phyloP scores from a whole-genome alignment of 2,797 vertebrate genomes.

The Acipenser transmontanus region DNA sequence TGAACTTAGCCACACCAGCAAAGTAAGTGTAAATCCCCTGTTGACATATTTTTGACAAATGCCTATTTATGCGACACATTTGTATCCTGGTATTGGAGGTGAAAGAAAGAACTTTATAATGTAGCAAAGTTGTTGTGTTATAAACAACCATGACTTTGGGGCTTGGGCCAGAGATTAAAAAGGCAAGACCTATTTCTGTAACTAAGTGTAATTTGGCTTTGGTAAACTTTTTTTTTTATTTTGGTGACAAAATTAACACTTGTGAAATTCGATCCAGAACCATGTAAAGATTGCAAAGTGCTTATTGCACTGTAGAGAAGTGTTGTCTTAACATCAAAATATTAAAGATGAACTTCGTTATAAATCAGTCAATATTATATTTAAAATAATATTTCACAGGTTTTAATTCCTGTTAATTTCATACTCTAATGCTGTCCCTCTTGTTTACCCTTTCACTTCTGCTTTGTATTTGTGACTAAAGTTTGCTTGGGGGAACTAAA shows the following conservation, averaged over 20 bases:
- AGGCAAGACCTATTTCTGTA: background rate
- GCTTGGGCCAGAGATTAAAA: background rate
- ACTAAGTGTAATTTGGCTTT: background rate
- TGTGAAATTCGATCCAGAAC: slow-evolving; percentile 12
- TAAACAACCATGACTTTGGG: background rate
- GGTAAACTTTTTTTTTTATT: background rate
- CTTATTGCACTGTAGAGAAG: too few species aligned
- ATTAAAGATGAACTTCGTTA: too few species aligned
- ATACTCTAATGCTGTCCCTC: too few species aligned
- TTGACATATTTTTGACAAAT: slow-evolving; percentile 20
- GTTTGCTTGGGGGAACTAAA: too few species aligned
- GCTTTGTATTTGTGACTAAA: too few species aligned
- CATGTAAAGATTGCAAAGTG: too few species aligned
- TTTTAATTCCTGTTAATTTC: too few species aligned
- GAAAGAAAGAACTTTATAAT: too few species aligned
- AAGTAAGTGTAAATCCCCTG: slow-evolving; percentile 24
- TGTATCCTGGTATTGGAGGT: slow-evolving; percentile 27
- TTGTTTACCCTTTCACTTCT: too few species aligned
- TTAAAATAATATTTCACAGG: too few species aligned
- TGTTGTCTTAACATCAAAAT: too few species aligned
- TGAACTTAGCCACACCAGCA: slow-evolving; percentile 13
- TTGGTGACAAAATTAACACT: slow-evolving; percentile 16
- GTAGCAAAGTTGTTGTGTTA: slow-evolving; percentile 6
- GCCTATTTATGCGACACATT: slow-evolving; percentile 12
- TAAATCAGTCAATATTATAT: too few species aligned